A percentile compares a stretch with the other conserved stretches of the same genome.
Evolutionary conservation across 2,888 invertebrate species (phyloP).

Genomic region (Pachycephus smyrnensis): DNA sequence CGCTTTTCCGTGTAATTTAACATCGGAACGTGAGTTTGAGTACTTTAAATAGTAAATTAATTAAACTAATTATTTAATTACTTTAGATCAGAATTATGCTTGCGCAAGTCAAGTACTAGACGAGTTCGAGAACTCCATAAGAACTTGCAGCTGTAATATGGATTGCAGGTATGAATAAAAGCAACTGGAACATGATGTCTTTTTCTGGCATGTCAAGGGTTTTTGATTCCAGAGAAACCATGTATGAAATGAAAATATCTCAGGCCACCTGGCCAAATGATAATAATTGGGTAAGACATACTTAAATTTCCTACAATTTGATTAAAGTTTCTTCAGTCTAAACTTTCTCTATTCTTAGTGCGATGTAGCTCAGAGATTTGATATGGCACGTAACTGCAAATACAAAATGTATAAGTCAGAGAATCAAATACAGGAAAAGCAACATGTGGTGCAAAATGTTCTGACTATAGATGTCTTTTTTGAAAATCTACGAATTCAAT

Average conservation of each 20-base stretch:
- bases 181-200: neutral
- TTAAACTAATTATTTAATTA: neutral
- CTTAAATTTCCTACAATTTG: neutral
- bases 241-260: conserved; percentile 33
- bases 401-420: conserved; percentile 15
- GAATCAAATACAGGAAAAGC: conserved; percentile 16
- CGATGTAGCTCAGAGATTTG: conserved; percentile 19
- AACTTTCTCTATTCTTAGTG: conserved; percentile 14
- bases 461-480: conserved; percentile 32
- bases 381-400: conserved; percentile 15
- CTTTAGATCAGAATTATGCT: conserved; percentile 18
- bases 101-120: conserved; percentile 28
- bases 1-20: conserved; percentile 29
- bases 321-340: conserved; percentile 4
- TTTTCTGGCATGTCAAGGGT: neutral
- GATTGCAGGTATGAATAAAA: conserved; percentile 30
- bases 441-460: conserved; percentile 24
- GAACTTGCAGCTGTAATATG: conserved; percentile 33
- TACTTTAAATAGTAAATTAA: neutral
- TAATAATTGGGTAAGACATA: conserved; percentile 28
- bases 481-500: conserved; percentile 29
- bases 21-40: conserved; percentile 26
- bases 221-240: conserved; percentile 28
- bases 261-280: conserved; percentile 33
- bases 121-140: conserved; percentile 27